phyloP scores from a whole-genome alignment of 2,888 invertebrate genomes.

The Pristionchus maxplancki region DNA sequence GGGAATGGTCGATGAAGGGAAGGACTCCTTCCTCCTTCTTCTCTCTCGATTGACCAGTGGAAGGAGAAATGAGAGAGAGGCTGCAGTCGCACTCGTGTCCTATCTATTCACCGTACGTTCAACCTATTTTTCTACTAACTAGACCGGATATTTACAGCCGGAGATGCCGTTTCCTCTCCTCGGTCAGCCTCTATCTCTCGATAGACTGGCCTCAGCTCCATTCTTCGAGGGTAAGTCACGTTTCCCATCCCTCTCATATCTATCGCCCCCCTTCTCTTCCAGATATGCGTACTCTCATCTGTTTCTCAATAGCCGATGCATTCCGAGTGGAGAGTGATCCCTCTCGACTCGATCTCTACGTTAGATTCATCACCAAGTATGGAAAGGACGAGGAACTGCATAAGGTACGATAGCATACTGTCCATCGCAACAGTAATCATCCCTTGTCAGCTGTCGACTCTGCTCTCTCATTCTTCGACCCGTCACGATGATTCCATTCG shows the following conservation, averaged over 20 bases:
- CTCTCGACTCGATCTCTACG: background rate
- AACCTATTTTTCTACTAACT: background rate
- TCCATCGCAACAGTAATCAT: too few relatives aligned
- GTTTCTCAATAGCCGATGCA: background rate
- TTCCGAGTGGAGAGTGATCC: slow-evolving; percentile 6
- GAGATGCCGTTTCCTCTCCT: background rate
- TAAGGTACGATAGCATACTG: background rate
- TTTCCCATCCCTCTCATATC: background rate
- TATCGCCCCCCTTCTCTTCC: background rate
- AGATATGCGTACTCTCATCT: background rate
- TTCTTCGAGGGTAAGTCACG: background rate
- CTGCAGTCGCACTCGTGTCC: slow-evolving; percentile 1
- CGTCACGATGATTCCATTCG: slow-evolving; percentile 15
- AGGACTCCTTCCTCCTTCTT: background rate
- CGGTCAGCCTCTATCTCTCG: background rate
- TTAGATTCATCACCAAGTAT: slow-evolving; percentile 39
- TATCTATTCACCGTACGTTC: slow-evolving; percentile 17
- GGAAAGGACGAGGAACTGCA: slow-evolving; percentile 2
- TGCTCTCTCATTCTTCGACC: background rate
- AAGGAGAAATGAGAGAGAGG: slow-evolving; percentile 32
- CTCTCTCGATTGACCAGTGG: slow-evolving; percentile 14
- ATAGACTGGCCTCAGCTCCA: background rate
- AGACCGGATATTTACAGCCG: background rate
- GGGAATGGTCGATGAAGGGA: background rate
- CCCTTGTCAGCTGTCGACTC: background rate